A percentile compares a stretch with the other conserved stretches of the same genome.
Evolutionary conservation across 1,140 invertebrate species (phyloP).

Genomic region (Philotrypesis tridentata): DNA sequence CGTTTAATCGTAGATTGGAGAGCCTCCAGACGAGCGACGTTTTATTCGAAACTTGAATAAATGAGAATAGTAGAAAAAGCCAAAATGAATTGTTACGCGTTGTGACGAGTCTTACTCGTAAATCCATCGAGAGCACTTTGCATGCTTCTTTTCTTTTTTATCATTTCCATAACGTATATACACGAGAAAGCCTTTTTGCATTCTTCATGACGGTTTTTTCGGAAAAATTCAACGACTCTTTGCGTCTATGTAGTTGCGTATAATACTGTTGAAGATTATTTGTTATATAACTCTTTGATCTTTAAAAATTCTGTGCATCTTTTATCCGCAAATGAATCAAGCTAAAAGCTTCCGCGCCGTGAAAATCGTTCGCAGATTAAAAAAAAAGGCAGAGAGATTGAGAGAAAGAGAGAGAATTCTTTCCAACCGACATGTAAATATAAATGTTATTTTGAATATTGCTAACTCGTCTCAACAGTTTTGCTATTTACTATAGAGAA

Average conservation of each 20-base stretch:
- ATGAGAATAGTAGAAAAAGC: slow-evolving; percentile 60
- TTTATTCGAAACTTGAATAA: slow-evolving; percentile 65
- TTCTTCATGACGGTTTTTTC: not conserved
- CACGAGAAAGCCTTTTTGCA: not conserved
- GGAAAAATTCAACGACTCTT: not conserved
- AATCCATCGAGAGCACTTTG: slow-evolving; percentile 37
- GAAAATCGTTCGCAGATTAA: not conserved
- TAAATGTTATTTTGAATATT: slow-evolving; percentile 41
- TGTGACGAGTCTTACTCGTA: slow-evolving; percentile 63
- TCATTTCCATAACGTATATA: not conserved
- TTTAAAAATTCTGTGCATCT: slow-evolving; percentile 10
- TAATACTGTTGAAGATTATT: slow-evolving; percentile 23
- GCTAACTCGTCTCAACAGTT: not conserved
- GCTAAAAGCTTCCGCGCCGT: not conserved
- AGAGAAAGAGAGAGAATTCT: not conserved
- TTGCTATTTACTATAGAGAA: slow-evolving; percentile 24
- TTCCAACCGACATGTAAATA: slow-evolving; percentile 20
- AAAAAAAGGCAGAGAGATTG: too few species aligned
- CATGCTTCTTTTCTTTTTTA: slow-evolving; percentile 17
- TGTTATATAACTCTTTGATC: slow-evolving; percentile 2
- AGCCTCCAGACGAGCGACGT: slow-evolving; percentile 49
- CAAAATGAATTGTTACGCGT: slow-evolving; percentile 72
- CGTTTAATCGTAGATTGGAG: slow-evolving; percentile 53
- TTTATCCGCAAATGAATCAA: slow-evolving; percentile 30
- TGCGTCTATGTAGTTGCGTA: not conserved